Percentiles rank a stretch among this genome's conserved stretches.
phyloP scores from a whole-genome alignment of 1,140 invertebrate species.

The Platorchestia sp. region DNA sequence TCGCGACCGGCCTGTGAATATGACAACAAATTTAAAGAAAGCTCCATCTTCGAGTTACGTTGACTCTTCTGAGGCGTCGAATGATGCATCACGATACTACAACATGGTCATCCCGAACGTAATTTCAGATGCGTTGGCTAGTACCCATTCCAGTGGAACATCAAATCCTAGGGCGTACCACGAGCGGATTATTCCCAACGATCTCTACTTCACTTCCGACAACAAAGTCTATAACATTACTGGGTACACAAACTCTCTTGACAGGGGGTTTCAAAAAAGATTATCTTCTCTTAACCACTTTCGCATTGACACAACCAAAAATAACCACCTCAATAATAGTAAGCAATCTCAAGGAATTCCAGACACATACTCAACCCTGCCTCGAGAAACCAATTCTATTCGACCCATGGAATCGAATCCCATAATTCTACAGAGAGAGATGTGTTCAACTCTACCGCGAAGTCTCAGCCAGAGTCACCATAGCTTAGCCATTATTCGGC shows the following conservation, averaged over 20 bases:
- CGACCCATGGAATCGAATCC: background rate
- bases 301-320: background rate
- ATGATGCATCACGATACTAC: slow-evolving; percentile 37
- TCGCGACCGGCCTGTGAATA: background rate
- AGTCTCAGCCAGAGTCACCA: background rate
- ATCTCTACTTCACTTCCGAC: slow-evolving; percentile 40
- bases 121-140: slow-evolving; percentile 10
- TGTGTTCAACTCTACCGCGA: background rate
- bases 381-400: background rate
- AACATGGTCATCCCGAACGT: slow-evolving; percentile 28
- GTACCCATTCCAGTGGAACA: background rate
- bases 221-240: slow-evolving; percentile 36
- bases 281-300: slow-evolving; percentile 14
- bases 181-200: background rate
- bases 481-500: background rate
- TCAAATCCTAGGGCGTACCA: background rate
- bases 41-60: background rate
- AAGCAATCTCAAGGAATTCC: background rate
- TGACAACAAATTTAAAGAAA: slow-evolving; percentile 16
- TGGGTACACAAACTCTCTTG: slow-evolving; percentile 32
- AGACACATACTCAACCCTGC: background rate
- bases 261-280: background rate
- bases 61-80: background rate
- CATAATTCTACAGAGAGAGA: background rate
- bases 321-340: slow-evolving; percentile 21